Conservation (phyloP, 2,113 vertebrate species). For the Lophochroa leadbeateri region DNA sequence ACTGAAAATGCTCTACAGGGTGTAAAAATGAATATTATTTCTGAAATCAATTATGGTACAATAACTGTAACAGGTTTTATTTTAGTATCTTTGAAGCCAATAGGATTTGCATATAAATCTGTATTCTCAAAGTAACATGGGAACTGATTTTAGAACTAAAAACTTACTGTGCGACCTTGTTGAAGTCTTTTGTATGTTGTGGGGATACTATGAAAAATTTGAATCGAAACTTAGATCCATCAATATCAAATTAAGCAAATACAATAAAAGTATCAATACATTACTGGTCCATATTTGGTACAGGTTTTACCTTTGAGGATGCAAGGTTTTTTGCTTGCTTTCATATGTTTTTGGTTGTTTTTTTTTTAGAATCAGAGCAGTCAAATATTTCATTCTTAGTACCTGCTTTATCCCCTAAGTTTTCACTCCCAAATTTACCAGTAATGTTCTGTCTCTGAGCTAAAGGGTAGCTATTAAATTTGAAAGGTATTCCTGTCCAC, state of each 20-base stretch:
- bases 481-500: neutral
- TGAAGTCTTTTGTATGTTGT: neutral
- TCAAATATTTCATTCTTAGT: neutral
- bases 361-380: neutral
- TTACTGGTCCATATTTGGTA: neutral
- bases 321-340: neutral
- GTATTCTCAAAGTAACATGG: neutral
- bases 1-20: neutral
- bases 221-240: neutral
- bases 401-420: neutral
- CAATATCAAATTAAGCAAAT: neutral
- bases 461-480: neutral
- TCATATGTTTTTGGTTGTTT: neutral
- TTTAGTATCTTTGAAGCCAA: slow-evolving; percentile 15
- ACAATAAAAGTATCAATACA: neutral
- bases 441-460: neutral
- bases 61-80: neutral
- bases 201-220: neutral
- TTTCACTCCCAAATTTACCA: neutral
- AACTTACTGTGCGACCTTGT: neutral
- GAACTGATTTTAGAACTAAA: neutral
- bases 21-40: neutral
- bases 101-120: slow-evolving; percentile 10
- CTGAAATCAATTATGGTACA: neutral
- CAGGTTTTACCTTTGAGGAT: neutral